These are phyloP conservation scores for Grammomys dolichurus DNA, from an alignment of 2,113 vertebrate species.

Conservation along the genomic window DNA sequence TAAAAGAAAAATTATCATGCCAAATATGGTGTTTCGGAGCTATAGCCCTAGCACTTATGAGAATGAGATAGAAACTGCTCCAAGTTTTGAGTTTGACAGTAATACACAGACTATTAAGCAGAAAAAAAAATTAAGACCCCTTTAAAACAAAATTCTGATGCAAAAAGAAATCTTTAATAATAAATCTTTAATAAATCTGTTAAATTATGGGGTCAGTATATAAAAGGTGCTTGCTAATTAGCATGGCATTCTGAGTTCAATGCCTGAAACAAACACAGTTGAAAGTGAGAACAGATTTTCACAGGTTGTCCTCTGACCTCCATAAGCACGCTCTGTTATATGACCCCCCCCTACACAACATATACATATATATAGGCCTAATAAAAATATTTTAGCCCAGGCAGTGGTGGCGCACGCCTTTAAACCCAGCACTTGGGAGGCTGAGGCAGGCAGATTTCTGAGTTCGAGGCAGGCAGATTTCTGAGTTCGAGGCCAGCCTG, in stretches of 20 bases:
- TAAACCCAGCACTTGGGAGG: not conserved
- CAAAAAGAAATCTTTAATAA: not conserved
- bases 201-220: not conserved
- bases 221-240: not conserved
- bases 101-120: not conserved
- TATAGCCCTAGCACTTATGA: not conserved
- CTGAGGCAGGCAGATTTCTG: too few relatives aligned
- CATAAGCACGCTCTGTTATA: not conserved
- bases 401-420: not conserved
- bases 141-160: not conserved
- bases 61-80: not conserved
- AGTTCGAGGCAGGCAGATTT: not conserved
- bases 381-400: not conserved
- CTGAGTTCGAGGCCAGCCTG: not conserved
- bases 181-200: not conserved
- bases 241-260: not conserved
- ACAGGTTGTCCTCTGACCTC: not conserved
- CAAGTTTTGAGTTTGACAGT: not conserved
- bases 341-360: not conserved
- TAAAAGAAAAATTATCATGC: not conserved
- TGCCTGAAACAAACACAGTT: not conserved
- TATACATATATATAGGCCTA: not conserved
- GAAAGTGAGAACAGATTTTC: not conserved
- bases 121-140: not conserved
- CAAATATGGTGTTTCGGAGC: not conserved